Base-by-base conservation (phyloP, 2,797 vertebrate genomes). In the Epinephelus coioides region DNA sequence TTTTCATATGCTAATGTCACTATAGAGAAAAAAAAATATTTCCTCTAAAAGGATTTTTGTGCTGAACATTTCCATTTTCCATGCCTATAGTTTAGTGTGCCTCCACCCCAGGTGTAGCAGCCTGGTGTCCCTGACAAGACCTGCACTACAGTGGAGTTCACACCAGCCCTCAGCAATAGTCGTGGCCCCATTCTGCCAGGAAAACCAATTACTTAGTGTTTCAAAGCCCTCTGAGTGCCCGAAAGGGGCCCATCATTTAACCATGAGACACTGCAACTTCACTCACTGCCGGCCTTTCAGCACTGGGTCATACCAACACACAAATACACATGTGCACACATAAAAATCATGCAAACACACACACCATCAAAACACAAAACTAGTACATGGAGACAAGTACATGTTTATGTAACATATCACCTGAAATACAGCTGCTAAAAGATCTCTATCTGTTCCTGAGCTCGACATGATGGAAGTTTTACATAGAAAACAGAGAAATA, bases 181-280 rank as follows among this genome's bases (percentile, higher is more conserved):
- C n/a, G 25, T 91, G 94, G 78, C 90, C 93, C 90, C 87, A 94
- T 94, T 95, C 92, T 94, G 93, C 92, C 93, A 95, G 79, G 86
- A 90, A 93, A 95, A 94, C 86, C 91, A 93, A 94, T 93, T 89
- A 93, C 89, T 93, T 91, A 90, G 89, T 89, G 90, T 91, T 92
- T 86, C 85, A 81, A 87, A 90, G 82, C 60, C 85, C 84, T 85
- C 61, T 57, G 78, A 90, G 87, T 85, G 85, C 76, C 88, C 68
- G 11, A 88, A 86, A 85, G 76, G 75, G 70, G 69, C 79, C 89
- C 89, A 93, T 93, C 88, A 92, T 90, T 93, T 91, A 92, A 93
- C 86, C 92, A 92, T 88, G 89, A 93, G 90, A 92, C 88, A 86
- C 74, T 83, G 68, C 78, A 27, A 69, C 83, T 88, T 89, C 81